Conservation (phyloP, 2,113 vertebrate genomes). For the Caracal caracal region DNA sequence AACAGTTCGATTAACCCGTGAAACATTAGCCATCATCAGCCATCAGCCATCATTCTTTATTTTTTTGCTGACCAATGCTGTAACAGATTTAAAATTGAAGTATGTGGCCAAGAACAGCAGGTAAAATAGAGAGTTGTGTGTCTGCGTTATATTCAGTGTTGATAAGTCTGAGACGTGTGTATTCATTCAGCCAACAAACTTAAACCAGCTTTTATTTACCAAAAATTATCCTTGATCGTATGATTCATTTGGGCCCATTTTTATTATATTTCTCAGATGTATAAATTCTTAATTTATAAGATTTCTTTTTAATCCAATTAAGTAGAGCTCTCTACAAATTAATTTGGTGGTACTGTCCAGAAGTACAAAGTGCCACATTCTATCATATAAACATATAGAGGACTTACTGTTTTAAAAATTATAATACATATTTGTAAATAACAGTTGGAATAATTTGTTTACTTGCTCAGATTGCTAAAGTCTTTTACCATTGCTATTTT, state of each 20-base stretch:
- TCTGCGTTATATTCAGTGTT: not conserved
- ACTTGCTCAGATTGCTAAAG: not conserved
- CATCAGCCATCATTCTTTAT: not conserved
- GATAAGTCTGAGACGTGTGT: not conserved
- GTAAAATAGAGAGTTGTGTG: not conserved
- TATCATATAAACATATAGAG: not conserved
- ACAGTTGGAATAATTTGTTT: not conserved
- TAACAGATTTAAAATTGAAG: not conserved
- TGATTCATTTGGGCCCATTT: not conserved
- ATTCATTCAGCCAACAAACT: not conserved
- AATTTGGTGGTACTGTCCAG: not conserved
- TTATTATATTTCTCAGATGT: not conserved
- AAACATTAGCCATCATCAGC: not conserved
- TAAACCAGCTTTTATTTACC: not conserved
- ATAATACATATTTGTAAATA: not conserved
- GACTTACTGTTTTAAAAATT: not conserved
- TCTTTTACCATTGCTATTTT: not conserved
- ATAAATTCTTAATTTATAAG: not conserved
- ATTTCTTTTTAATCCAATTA: not conserved
- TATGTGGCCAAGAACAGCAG: not conserved
- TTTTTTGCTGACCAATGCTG: not conserved
- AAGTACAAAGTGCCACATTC: not conserved
- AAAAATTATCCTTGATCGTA: not conserved
- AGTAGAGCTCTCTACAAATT: not conserved
- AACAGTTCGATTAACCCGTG: not conserved